Evolutionary conservation across 1,140 invertebrate species (phyloP).

Genomic region (Drosophila serrata): DNA sequence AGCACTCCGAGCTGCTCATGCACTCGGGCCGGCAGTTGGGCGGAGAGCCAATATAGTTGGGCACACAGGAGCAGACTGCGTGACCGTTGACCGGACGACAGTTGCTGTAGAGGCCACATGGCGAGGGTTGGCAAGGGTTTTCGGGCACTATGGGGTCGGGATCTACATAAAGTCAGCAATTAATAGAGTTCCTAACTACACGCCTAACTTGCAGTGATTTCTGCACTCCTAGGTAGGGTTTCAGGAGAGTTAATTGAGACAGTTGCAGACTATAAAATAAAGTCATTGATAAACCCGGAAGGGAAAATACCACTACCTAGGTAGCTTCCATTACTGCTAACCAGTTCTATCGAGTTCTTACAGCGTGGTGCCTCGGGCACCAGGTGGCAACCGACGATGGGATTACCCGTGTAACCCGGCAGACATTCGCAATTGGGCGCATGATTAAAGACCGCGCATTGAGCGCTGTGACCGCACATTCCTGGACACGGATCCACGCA

Average conservation of each 20-base stretch:
- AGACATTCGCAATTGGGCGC: conserved; percentile 92
- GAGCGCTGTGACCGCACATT: conserved; percentile 92
- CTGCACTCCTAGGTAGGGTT: conserved; percentile 1
- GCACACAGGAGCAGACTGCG: conserved; percentile 90
- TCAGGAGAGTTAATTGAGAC: too few relatives aligned
- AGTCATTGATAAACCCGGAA: background rate
- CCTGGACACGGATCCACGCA: conserved; percentile 93
- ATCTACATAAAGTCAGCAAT: conserved; percentile 51
- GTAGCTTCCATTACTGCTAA: conserved; percentile 11
- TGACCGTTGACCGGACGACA: conserved; percentile 89
- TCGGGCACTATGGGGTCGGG: conserved; percentile 84
- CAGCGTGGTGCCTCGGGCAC: conserved; percentile 61
- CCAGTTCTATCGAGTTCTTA: conserved; percentile 41
- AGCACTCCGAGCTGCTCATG: conserved; percentile 91
- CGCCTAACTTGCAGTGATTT: conserved; percentile 27
- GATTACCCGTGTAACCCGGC: conserved; percentile 91
- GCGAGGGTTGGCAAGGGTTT: conserved; percentile 89
- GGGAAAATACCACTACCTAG: conserved; percentile 4
- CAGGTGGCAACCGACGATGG: conserved; percentile 88
- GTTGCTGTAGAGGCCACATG: conserved; percentile 90
- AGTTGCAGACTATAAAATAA: background rate
- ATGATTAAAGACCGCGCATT: conserved; percentile 93
- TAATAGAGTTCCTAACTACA: conserved; percentile 79
- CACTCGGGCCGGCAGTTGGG: conserved; percentile 91
- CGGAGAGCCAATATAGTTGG: conserved; percentile 89